phyloP scores from a whole-genome alignment of 2,888 invertebrate genomes.

The Brachylomia viminalis region DNA sequence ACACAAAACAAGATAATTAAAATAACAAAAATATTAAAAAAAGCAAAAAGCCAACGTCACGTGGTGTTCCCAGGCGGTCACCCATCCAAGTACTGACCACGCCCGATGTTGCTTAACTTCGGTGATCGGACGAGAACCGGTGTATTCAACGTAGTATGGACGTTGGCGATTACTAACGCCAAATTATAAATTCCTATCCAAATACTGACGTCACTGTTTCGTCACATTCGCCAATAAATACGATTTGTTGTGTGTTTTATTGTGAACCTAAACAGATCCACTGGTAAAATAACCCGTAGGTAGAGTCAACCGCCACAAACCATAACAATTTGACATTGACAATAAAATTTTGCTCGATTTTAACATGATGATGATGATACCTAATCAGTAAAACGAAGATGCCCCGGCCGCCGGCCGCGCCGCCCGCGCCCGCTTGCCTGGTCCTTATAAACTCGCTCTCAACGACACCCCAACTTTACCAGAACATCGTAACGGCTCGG shows the following conservation, averaged over 20 bases:
- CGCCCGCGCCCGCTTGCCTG: too few relatives aligned
- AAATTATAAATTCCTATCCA: neutral
- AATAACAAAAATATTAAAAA: neutral
- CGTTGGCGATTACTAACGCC: accelerated
- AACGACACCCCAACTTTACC: slow-evolving; percentile 55
- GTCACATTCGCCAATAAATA: neutral
- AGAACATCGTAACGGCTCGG: slow-evolving; percentile 66
- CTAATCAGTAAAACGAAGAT: too few relatives aligned
- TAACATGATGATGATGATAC: too few relatives aligned
- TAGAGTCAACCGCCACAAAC: neutral
- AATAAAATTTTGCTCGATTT: too few relatives aligned
- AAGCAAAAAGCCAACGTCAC: slow-evolving; percentile 66
- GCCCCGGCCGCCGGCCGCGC: too few relatives aligned
- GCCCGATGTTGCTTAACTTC: slow-evolving; percentile 87
- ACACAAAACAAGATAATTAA: neutral
- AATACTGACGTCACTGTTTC: neutral
- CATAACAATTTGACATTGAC: neutral
- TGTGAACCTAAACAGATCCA: neutral
- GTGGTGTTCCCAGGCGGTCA: slow-evolving; percentile 85
- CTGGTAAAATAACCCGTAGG: neutral
- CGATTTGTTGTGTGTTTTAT: neutral
- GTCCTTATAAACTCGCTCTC: slow-evolving; percentile 24
- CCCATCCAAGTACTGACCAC: slow-evolving; percentile 86
- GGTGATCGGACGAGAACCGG: slow-evolving; percentile 88
- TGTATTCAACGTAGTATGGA: slow-evolving; percentile 77